A percentile compares a stretch with the other conserved stretches of the same genome.
phyloP scores from a whole-genome alignment of 2,797 vertebrate species.

The Poecilia gillii region DNA sequence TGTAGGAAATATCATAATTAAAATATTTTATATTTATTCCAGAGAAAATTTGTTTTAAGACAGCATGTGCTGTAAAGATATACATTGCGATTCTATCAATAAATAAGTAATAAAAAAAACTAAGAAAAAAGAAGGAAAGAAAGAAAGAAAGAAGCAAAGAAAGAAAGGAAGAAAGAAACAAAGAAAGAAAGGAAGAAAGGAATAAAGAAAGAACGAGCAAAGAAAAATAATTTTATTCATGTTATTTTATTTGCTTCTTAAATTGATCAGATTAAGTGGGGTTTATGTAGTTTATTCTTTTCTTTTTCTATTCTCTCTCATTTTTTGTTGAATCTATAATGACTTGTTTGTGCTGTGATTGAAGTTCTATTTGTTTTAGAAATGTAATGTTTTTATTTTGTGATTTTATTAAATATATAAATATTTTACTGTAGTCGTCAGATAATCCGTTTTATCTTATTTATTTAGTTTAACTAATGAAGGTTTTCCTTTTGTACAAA shows the following conservation, averaged over 20 bases:
- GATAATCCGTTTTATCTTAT: not conserved
- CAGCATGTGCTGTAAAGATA: not conserved
- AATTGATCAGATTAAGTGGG: not conserved
- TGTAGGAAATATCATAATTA: slow-evolving; percentile 16
- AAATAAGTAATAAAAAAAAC: not conserved
- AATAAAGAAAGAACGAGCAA: not conserved
- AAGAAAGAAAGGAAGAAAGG: not conserved
- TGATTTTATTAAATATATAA: not conserved
- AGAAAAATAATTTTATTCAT: not conserved
- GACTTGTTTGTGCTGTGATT: not conserved
- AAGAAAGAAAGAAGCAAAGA: not conserved
- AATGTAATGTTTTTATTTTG: not conserved
- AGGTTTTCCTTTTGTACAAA: not conserved
- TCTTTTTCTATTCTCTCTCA: not conserved
- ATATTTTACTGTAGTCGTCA: not conserved
- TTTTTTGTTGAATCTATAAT: not conserved
- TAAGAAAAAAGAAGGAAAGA: not conserved
- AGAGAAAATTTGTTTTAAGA: not conserved
- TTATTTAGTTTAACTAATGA: not conserved
- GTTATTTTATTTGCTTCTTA: not conserved
- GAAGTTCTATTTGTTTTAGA: not conserved
- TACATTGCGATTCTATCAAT: not conserved
- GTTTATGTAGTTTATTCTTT: not conserved
- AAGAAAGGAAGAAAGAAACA: too few relatives aligned
- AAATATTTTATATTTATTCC: not conserved